Conservation (phyloP, 23 tunicate species). For the Halocynthia aurantium region DNA sequence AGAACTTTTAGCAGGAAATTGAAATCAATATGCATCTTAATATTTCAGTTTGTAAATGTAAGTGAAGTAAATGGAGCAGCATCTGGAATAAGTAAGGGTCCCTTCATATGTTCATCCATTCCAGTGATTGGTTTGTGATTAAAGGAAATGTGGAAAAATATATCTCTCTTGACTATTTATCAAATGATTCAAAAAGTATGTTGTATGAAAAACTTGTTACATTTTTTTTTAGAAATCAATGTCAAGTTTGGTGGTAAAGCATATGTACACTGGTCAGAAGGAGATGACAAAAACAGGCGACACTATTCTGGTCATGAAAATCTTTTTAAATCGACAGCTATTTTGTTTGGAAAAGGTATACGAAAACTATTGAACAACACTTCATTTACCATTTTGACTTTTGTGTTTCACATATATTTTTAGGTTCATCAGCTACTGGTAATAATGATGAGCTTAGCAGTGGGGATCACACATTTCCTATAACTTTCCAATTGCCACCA, state of each 20-base stretch:
- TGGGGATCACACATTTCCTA: slow-evolving; percentile 52
- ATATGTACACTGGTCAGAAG: slow-evolving; percentile 64
- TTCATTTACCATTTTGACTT: background rate
- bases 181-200: background rate
- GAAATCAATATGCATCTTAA: background rate
- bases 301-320: slow-evolving; percentile 49
- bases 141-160: no score
- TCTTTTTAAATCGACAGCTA: slow-evolving; percentile 33
- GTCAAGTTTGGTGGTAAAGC: slow-evolving; percentile 51
- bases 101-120: background rate
- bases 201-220: background rate
- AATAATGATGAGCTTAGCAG: slow-evolving; percentile 19
- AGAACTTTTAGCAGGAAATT: background rate
- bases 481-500: slow-evolving; percentile 48
- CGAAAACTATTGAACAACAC: background rate
- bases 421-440: slow-evolving; percentile 12
- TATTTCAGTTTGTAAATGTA: background rate
- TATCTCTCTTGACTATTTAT: no score
- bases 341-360: slow-evolving; percentile 46
- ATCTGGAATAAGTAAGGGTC: background rate
- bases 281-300: slow-evolving; percentile 23
- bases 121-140: background rate
- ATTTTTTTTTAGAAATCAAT: slow-evolving; percentile 17
- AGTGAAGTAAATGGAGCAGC: background rate
- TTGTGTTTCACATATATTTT: background rate